Evolutionary conservation across 2,797 vertebrate species (phyloP).

Genomic region (Decapterus maruadsi): DNA sequence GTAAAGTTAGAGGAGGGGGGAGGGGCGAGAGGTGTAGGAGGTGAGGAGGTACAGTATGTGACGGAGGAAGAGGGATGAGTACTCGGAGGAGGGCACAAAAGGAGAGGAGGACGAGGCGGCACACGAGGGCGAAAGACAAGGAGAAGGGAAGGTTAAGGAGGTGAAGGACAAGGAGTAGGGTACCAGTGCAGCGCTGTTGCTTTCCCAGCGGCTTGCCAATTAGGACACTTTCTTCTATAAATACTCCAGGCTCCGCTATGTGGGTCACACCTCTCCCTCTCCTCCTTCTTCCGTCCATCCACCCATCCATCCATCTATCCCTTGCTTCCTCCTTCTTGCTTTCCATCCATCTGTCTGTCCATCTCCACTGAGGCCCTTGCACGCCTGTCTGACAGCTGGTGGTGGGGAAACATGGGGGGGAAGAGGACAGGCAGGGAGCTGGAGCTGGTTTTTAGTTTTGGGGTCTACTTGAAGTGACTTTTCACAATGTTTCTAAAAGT

Average conservation of each 20-base stretch:
- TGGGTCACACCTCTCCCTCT: slow-evolving; percentile 79
- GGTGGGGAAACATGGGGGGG: slow-evolving; percentile 40
- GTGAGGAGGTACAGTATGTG: not conserved
- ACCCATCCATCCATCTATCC: slow-evolving; percentile 51
- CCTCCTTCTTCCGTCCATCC: slow-evolving; percentile 41
- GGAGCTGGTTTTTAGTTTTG: not conserved
- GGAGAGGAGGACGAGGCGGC: slow-evolving; percentile 22
- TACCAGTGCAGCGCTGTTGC: slow-evolving; percentile 73
- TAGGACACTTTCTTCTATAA: slow-evolving; percentile 87
- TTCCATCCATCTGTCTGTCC: slow-evolving; percentile 69
- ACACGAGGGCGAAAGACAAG: slow-evolving; percentile 28
- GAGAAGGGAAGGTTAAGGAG: slow-evolving; percentile 61
- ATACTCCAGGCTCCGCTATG: slow-evolving; percentile 81
- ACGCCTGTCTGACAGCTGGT: slow-evolving; percentile 63
- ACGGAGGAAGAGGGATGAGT: not conserved
- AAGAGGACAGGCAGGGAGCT: slow-evolving; percentile 9
- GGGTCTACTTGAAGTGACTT: slow-evolving; percentile 4
- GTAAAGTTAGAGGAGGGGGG: slow-evolving; percentile 17
- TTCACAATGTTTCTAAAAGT: slow-evolving; percentile 32
- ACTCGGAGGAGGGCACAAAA: not conserved
- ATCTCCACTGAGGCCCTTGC: slow-evolving; percentile 58
- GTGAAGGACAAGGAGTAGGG: slow-evolving; percentile 75
- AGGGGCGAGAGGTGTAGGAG: not conserved
- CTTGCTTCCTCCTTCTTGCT: slow-evolving; percentile 59
- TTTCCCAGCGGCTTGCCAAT: slow-evolving; percentile 83